Percentiles rank a stretch among this genome's conserved stretches.
Conservation (phyloP, 30 jellyfish, hydroid and myxozoan species). For the Hydractinia symbiolongicarpus region DNA sequence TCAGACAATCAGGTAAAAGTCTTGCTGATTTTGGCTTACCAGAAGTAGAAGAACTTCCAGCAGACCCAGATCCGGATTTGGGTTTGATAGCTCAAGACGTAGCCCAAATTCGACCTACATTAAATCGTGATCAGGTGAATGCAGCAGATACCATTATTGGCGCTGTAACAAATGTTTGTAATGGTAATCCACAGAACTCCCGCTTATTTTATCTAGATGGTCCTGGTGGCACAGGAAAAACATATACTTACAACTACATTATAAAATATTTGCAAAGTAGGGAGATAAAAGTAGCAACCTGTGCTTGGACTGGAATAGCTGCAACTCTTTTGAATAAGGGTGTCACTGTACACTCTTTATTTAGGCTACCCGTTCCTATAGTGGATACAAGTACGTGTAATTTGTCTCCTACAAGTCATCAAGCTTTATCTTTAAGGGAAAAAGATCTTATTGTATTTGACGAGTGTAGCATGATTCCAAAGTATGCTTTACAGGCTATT, state of each 20-base stretch:
- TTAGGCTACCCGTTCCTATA: constrained; percentile 34
- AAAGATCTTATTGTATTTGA: constrained; percentile 26
- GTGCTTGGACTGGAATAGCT: constrained; percentile 64
- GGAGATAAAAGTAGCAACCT: constrained; percentile 43
- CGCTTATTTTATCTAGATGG: constrained; percentile 41
- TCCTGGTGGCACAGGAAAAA: constrained; percentile 85
- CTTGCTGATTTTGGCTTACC: constrained; percentile 7
- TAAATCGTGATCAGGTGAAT: constrained; percentile 26
- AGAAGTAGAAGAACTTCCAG: not conserved
- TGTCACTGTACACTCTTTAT: constrained; percentile 41
- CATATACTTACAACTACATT: constrained; percentile 30
- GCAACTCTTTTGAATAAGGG: constrained; percentile 66
- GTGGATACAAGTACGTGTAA: constrained; percentile 23
- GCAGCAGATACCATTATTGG: constrained; percentile 24
- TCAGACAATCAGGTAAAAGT: not conserved
- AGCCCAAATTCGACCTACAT: constrained; percentile 10
- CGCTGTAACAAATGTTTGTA: constrained; percentile 2
- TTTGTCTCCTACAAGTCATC: not conserved
- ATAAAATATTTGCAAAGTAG: constrained; percentile 22
- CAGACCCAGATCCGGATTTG: too few relatives aligned
- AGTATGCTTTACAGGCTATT: constrained; percentile 42
- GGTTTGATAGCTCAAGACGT: constrained; percentile 8
- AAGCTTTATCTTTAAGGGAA: constrained; percentile 30
- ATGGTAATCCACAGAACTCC: not conserved
- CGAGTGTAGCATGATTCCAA: constrained; percentile 49